These are phyloP conservation scores for Schizothorax lantsangensis DNA, from an alignment of 2,797 vertebrate species.

Conservation along the genomic window DNA sequence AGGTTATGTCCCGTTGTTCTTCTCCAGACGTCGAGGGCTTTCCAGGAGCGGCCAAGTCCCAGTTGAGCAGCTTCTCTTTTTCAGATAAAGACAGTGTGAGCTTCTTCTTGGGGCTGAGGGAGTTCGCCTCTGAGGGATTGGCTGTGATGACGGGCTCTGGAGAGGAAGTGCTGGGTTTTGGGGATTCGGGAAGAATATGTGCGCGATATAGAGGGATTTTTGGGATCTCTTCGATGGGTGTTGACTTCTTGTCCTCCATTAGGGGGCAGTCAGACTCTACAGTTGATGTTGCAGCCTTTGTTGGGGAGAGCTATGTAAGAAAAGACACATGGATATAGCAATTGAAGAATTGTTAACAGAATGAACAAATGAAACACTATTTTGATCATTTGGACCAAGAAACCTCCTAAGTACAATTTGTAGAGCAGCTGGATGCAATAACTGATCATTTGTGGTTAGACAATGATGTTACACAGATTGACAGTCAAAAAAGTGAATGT, in stretches of 20 bases:
- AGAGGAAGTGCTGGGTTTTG: slow-evolving; percentile 11
- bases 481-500: background rate
- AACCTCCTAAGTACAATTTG: background rate
- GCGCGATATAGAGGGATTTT: slow-evolving; percentile 48
- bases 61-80: slow-evolving; percentile 74
- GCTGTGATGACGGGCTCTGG: background rate
- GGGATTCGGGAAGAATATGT: slow-evolving; percentile 34
- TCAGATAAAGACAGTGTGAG: slow-evolving; percentile 71
- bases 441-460: background rate
- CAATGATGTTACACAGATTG: background rate
- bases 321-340: background rate
- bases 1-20: background rate
- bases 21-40: slow-evolving; percentile 12
- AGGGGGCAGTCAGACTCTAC: slow-evolving; percentile 50
- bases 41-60: slow-evolving; percentile 62
- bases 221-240: slow-evolving; percentile 25
- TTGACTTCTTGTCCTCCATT: slow-evolving; percentile 18
- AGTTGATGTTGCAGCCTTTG: background rate
- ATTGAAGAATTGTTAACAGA: background rate
- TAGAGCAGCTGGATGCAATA: background rate
- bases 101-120: slow-evolving; percentile 66
- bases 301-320: slow-evolving; percentile 23
- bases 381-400: background rate
- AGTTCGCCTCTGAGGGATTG: background rate
- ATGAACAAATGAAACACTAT: background rate